Percentiles rank a stretch among this genome's conserved stretches.
Conservation (phyloP, 2,888 invertebrate species). For the Lymantria dispar region DNA sequence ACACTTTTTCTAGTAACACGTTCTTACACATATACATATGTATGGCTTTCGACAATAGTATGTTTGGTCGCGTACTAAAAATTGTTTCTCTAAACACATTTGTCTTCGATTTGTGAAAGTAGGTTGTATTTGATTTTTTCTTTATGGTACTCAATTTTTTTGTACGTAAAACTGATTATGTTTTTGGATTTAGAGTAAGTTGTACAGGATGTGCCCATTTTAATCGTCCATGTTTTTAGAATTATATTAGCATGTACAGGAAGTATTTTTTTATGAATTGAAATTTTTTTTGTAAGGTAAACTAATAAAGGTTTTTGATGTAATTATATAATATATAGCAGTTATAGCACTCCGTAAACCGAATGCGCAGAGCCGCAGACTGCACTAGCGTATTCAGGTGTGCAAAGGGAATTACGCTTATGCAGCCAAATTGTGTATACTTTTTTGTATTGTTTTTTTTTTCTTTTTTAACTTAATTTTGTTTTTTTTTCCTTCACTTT, state of each 20-base stretch:
- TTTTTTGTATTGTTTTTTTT: too few relatives aligned
- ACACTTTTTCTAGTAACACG: too few relatives aligned
- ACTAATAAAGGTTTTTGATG: not conserved
- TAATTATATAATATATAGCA: too few relatives aligned
- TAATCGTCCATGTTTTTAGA: not conserved
- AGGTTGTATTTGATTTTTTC: conserved; percentile 41
- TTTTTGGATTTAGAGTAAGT: conserved; percentile 14
- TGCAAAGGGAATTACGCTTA: too few relatives aligned
- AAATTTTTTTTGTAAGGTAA: not conserved
- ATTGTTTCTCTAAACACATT: not conserved
- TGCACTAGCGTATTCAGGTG: too few relatives aligned
- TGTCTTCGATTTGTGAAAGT: conserved; percentile 25
- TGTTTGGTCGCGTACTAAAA: not conserved
- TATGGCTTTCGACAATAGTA: not conserved
- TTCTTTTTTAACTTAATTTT: too few relatives aligned
- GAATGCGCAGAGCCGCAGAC: too few relatives aligned
- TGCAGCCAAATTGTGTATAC: too few relatives aligned
- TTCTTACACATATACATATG: too few relatives aligned
- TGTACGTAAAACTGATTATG: not conserved
- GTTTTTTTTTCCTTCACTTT: too few relatives aligned
- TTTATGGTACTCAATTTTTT: conserved; percentile 13
- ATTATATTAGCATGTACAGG: not conserved
- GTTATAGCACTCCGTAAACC: too few relatives aligned
- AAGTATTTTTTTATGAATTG: not conserved
- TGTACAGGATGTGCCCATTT: conserved; percentile 30